These are phyloP conservation scores for Agonopterix heracliana DNA, from an alignment of 2,888 invertebrate species.

Conservation along the genomic window DNA sequence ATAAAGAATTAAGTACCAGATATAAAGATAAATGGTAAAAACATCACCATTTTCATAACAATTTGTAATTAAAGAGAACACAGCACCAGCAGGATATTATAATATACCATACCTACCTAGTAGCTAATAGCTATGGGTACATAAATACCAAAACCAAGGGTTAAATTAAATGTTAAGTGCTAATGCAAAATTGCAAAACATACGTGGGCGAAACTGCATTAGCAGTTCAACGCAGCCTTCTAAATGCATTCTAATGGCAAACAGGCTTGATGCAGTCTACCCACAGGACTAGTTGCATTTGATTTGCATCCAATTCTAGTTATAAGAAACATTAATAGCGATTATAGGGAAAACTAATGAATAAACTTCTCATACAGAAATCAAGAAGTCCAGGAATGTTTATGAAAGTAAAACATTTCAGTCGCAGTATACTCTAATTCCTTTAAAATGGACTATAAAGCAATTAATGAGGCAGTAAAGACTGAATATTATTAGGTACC, in stretches of 20 bases:
- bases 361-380: neutral
- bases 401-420: slow-evolving; percentile 21
- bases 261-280: slow-evolving; percentile 6
- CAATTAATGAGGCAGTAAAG: slow-evolving; percentile 47
- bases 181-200: slow-evolving; percentile 13
- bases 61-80: no score
- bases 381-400: neutral
- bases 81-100: no score
- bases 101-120: no score
- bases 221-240: slow-evolving; percentile 15
- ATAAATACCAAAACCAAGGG: neutral
- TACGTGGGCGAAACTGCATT: slow-evolving; percentile 20
- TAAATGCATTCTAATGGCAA: slow-evolving; percentile 13
- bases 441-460: slow-evolving; percentile 37
- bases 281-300: slow-evolving; percentile 2
- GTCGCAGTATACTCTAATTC: slow-evolving; percentile 25
- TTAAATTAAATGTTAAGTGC: neutral
- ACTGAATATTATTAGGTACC: slow-evolving; percentile 40
- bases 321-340: neutral
- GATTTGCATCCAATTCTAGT: slow-evolving; percentile 1
- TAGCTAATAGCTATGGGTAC: no score
- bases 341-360: neutral
- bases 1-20: no score
- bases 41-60: no score
- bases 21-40: no score